These are phyloP conservation scores for Petrosia ficiformis DNA, from an alignment of 37 sponge, comb jelly and placozoan genomes.

Conservation along the genomic window DNA sequence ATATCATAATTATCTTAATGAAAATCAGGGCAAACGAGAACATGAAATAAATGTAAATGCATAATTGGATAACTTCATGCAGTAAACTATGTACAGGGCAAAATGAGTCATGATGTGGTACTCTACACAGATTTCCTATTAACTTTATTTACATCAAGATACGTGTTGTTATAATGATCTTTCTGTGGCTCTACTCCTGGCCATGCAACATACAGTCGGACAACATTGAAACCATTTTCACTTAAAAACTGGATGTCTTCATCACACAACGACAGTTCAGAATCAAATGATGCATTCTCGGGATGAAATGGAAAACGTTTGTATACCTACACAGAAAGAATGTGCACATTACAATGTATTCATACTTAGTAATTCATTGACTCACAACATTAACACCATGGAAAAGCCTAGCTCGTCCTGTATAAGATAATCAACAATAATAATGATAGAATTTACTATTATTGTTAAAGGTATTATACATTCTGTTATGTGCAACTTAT, in stretches of 20 bases:
- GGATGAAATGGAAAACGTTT: slow-evolving; percentile 68
- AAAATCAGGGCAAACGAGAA: too few species aligned
- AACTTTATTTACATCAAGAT: slow-evolving; percentile 72
- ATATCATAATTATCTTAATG: too few species aligned
- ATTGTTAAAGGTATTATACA: not conserved
- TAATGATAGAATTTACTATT: not conserved
- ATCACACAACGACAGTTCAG: slow-evolving; percentile 46
- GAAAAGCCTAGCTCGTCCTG: not conserved
- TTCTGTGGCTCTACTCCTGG: slow-evolving; percentile 65
- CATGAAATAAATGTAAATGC: not conserved
- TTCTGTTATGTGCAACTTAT: not conserved
- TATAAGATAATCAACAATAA: not conserved
- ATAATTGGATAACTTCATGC: not conserved
- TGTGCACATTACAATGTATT: not conserved
- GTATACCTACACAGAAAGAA: slow-evolving; percentile 52
- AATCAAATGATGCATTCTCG: slow-evolving; percentile 34
- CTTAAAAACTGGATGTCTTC: slow-evolving; percentile 56
- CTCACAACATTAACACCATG: not conserved
- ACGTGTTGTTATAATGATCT: slow-evolving; percentile 65
- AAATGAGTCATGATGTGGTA: too few species aligned
- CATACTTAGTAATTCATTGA: too few species aligned
- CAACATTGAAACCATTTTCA: slow-evolving; percentile 66
- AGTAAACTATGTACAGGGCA: too few species aligned
- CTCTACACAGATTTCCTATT: too few species aligned
- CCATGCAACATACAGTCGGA: slow-evolving; percentile 80